Conservation (phyloP, 2,888 invertebrate genomes). For the Serripes groenlandicus region DNA sequence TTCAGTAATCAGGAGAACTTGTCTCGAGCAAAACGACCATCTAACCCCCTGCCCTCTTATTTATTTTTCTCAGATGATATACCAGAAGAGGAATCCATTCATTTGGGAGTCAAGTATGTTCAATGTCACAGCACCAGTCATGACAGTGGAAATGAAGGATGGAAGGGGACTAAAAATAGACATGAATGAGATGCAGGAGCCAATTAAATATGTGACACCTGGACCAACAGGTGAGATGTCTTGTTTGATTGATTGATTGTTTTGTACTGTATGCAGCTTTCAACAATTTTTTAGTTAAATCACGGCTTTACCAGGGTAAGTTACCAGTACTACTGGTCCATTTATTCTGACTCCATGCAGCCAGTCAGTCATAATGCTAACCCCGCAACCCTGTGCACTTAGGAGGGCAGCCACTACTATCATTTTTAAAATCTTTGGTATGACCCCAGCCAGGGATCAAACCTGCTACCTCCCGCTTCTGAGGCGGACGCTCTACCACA, state of each 20-base stretch:
- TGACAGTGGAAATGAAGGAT: constrained; percentile 36
- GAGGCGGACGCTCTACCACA: too few relatives aligned
- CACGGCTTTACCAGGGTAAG: background rate
- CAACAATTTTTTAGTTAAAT: background rate
- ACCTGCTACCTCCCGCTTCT: too few relatives aligned
- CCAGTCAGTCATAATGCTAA: too few relatives aligned
- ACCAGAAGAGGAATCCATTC: constrained; percentile 46
- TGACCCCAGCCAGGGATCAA: too few relatives aligned
- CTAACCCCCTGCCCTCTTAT: too few relatives aligned
- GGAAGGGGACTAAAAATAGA: constrained; percentile 9
- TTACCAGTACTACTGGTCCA: too few relatives aligned
- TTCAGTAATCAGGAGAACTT: too few relatives aligned
- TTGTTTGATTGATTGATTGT: background rate
- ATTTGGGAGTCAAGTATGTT: constrained; percentile 27
- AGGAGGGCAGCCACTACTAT: too few relatives aligned
- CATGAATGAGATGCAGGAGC: constrained; percentile 29
- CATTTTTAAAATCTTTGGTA: too few relatives aligned
- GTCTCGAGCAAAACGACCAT: too few relatives aligned
- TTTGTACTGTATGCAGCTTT: background rate
- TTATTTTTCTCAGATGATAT: constrained; percentile 60
- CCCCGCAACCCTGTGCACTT: too few relatives aligned
- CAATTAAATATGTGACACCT: background rate
- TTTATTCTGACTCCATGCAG: too few relatives aligned
- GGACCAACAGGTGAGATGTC: background rate
- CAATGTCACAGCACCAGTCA: constrained; percentile 49